Evolutionary conservation across 2,113 vertebrate species (phyloP).

Genomic region (Alosa alosa): DNA sequence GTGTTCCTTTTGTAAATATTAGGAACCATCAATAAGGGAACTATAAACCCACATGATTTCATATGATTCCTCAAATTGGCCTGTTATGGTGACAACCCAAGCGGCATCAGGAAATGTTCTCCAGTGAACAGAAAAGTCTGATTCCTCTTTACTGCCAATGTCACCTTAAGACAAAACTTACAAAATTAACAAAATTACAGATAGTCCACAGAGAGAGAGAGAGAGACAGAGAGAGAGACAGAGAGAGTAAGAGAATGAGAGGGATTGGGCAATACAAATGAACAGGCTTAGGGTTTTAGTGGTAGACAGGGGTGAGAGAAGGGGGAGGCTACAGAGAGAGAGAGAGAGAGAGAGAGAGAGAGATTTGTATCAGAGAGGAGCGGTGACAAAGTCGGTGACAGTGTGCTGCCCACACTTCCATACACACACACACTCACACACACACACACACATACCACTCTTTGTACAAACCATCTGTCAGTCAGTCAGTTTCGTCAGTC

Average conservation of each 20-base stretch:
- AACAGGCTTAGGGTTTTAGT: slow-evolving; percentile 52
- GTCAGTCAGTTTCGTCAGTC: slow-evolving; percentile 55
- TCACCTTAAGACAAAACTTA: slow-evolving; percentile 8
- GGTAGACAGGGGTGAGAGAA: slow-evolving; percentile 49
- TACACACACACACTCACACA: slow-evolving; percentile 49
- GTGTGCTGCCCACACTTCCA: slow-evolving; percentile 62
- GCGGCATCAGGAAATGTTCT: not conserved
- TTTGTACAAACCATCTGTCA: slow-evolving; percentile 51
- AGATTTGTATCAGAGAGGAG: slow-evolving; percentile 54
- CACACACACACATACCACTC: slow-evolving; percentile 25
- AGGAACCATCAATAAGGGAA: not conserved
- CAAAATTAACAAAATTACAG: not conserved
- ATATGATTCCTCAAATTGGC: not conserved
- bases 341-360: slow-evolving; percentile 61
- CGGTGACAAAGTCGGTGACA: slow-evolving; percentile 68
- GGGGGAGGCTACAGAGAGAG: slow-evolving; percentile 58
- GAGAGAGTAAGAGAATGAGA: not conserved
- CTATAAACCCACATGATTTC: not conserved
- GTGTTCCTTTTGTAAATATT: not conserved
- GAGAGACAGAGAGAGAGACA: not conserved
- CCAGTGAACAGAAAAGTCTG: not conserved
- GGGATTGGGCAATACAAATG: slow-evolving; percentile 55
- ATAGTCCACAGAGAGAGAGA: not conserved
- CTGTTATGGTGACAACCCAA: no score
- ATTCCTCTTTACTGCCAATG: not conserved